Percentiles rank a stretch among this genome's conserved stretches.
Conservation (phyloP, 35 echinoderm and acorn worm species). For the Lytechinus variegatus region DNA sequence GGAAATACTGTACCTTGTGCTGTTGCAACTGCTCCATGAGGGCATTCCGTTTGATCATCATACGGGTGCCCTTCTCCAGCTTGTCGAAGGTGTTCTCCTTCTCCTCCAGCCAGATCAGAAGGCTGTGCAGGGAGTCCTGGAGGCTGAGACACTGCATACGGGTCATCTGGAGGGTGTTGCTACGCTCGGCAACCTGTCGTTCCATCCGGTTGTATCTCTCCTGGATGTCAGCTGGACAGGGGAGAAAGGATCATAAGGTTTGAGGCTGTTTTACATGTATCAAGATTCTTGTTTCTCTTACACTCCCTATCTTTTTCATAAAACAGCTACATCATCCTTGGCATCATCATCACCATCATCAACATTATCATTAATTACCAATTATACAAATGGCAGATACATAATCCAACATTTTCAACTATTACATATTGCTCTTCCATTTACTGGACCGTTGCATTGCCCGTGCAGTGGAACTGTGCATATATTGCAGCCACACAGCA, state of each 20-base stretch:
- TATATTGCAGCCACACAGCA: no score
- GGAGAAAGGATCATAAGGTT: no score
- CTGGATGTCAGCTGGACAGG: conserved; percentile 70
- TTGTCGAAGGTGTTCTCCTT: conserved; percentile 96
- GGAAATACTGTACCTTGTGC: conserved; percentile 73
- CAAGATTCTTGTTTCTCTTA: no score
- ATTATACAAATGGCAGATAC: no score
- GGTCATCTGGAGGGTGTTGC: conserved; percentile 92
- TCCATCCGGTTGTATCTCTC: conserved; percentile 92
- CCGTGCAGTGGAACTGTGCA: no score
- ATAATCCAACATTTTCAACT: no score
- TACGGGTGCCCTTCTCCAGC: conserved; percentile 64
- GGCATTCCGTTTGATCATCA: conserved; percentile 87
- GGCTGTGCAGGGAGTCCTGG: conserved; percentile 89
- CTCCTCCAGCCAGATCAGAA: conserved; percentile 97
- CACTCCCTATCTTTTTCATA: no score
- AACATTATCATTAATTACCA: no score
- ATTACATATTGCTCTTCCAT: no score
- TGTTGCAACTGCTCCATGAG: conserved; percentile 92
- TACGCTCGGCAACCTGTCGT: conserved; percentile 85
- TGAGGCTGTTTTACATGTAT: no score
- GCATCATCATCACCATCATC: background rate
- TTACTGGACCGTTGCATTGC: no score
- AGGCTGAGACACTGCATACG: conserved; percentile 94
- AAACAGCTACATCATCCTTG: no score